Base-by-base conservation (phyloP, 2,113 vertebrate species). In the Passer montanus region DNA sequence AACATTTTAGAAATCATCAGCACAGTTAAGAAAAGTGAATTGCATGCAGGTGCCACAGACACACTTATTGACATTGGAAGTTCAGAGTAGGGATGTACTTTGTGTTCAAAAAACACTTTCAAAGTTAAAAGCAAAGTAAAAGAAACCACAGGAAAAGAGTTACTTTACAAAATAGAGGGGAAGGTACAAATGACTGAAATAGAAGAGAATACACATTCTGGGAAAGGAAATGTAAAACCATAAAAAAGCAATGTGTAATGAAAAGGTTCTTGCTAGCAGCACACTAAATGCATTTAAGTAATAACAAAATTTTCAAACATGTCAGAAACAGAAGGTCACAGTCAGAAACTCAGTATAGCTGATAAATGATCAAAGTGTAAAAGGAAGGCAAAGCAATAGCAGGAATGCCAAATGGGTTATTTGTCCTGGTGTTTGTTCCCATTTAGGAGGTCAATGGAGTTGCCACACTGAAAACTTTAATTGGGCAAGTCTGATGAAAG, bases 401-500 rank as follows among this genome's bases (percentile, higher is more conserved):
- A 78, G 69, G 59, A 94, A 87, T 73, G 44, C 75, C 78, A 75
- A 68, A 55, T 2, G 2, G 49, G 19, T 74, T 58, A 18, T 88
- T 88, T 90, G 50, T 79, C 31, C 28, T 69, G 43, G 39, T 55
- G 55, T 86, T 90, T 3, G 0, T 10, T 88, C 72, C 72, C 59
- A 15, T 43, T 66, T 53, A 73, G 62, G 58, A 64, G 83, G 67
- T 94, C 79, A 80, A 1, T 4, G 22, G 46, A 88, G 64, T 3
- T 67, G 55, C 68, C 55, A 55, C 10, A 44, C 33, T 70, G 68
- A 66, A 96, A 86, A 90, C 50, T 93, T 84, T 59, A 81, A 74
- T 47, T 81, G 88, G 68, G 24, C 52, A 86, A 83, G 27, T 55
- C 79, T 93, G 67, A 66, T 50, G 83, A 92, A 94, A 93, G 90